A percentile compares a stretch with the other conserved stretches of the same genome.
Evolutionary conservation across 1,140 invertebrate species (phyloP).

Genomic region (Oedothorax gibbosus): DNA sequence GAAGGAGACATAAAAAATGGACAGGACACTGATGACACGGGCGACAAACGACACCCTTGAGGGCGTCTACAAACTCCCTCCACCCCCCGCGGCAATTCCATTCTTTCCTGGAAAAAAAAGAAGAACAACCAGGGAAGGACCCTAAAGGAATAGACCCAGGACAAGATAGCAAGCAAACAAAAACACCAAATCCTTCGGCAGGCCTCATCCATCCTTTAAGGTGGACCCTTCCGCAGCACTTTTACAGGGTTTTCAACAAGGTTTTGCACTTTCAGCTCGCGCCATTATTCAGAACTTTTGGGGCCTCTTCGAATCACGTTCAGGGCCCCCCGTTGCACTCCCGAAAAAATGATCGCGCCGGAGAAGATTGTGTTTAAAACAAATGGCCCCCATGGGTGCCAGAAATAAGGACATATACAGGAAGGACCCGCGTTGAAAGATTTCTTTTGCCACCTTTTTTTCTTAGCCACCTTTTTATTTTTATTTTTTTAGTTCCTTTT

Average conservation of each 20-base stretch:
- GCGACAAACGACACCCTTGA: conserved; percentile 56
- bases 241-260: conserved; percentile 61
- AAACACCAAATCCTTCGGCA: conserved; percentile 5
- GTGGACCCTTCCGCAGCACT: conserved; percentile 31
- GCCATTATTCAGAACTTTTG: conserved; percentile 59
- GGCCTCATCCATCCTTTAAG: conserved; percentile 51
- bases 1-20: conserved; percentile 40
- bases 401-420: conserved; percentile 58
- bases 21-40: conserved; percentile 58
- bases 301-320: conserved; percentile 37
- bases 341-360: conserved; percentile 57
- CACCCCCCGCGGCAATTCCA: conserved; percentile 45
- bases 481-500: conserved; percentile 11
- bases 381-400: conserved; percentile 54
- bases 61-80: conserved; percentile 17
- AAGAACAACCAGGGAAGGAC: conserved; percentile 20
- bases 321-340: conserved; percentile 35
- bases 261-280: conserved; percentile 54
- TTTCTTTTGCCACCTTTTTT: conserved; percentile 29
- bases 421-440: conserved; percentile 47
- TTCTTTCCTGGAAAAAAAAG: conserved; percentile 35
- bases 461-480: background rate
- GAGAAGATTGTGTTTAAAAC: conserved; percentile 61
- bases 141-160: conserved; percentile 45
- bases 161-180: conserved; percentile 58